Percentiles rank a stretch among this genome's conserved stretches.
phyloP scores from a whole-genome alignment of 2,113 vertebrate genomes.

The Panthera leo region DNA sequence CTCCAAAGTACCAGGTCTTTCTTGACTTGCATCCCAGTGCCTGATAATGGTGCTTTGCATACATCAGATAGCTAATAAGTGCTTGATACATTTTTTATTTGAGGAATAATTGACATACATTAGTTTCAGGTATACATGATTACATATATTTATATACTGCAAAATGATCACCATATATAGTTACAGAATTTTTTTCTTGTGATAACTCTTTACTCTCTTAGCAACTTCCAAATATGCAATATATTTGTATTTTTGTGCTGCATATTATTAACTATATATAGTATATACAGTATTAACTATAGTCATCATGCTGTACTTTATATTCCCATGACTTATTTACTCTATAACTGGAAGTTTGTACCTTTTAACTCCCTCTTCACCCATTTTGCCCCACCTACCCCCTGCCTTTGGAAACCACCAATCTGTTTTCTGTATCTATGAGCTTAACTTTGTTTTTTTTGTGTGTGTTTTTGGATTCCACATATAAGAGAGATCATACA shows the following conservation, averaged over 20 bases:
- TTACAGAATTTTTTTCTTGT: neutral
- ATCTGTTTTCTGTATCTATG: neutral
- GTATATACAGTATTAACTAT: neutral
- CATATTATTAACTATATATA: neutral
- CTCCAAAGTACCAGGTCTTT: neutral
- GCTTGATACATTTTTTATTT: conserved; percentile 12
- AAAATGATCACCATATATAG: neutral
- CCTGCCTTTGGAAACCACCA: neutral
- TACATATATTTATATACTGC: neutral
- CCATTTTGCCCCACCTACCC: neutral
- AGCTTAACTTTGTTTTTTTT: neutral
- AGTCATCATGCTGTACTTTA: neutral
- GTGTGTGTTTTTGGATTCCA: neutral
- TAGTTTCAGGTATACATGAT: neutral
- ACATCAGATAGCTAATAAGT: neutral
- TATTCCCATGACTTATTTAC: neutral
- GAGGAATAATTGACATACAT: neutral
- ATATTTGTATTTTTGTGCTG: neutral
- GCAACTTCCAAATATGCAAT: neutral
- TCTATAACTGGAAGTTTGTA: neutral
- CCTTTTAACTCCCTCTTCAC: neutral
- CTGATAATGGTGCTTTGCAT: neutral
- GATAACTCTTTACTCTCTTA: neutral
- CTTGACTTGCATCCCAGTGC: neutral
- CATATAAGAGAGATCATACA: neutral